Conservation (phyloP, 2,113 vertebrate genomes). For the Sebastes schlegelii region DNA sequence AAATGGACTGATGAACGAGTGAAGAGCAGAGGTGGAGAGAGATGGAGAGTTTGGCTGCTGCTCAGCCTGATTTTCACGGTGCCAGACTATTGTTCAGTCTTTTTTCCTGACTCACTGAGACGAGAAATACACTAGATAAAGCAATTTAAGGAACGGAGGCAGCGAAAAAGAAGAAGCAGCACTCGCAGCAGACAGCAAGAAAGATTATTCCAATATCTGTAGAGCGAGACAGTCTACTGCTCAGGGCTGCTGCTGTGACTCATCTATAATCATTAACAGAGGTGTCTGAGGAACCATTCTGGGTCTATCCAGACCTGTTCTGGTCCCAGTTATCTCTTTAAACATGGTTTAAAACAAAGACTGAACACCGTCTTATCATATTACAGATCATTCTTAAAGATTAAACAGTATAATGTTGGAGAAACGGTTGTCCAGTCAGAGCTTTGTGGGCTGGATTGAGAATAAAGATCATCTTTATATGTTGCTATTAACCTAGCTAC, state of each 20-base stretch:
- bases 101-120: slow-evolving; percentile 32
- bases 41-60: slow-evolving; percentile 1
- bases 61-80: neutral
- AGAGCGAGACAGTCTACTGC: slow-evolving; percentile 5
- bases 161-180: too few species aligned
- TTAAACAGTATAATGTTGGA: neutral
- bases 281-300: neutral
- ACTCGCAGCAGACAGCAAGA: slow-evolving; percentile 2
- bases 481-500: neutral
- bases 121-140: neutral
- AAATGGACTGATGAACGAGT: neutral
- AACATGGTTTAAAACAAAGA: neutral
- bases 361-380: neutral
- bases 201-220: slow-evolving; percentile 18
- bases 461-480: neutral
- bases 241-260: slow-evolving; percentile 18
- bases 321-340: neutral
- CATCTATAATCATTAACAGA: slow-evolving; percentile 24
- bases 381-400: neutral
- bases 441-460: neutral
- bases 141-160: neutral
- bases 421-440: neutral
- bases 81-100: slow-evolving; percentile 19
- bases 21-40: too few species aligned
- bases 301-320: neutral